These are phyloP conservation scores for Syngnathus floridae DNA, from an alignment of 2,113 vertebrate genomes.

Conservation along the genomic window DNA sequence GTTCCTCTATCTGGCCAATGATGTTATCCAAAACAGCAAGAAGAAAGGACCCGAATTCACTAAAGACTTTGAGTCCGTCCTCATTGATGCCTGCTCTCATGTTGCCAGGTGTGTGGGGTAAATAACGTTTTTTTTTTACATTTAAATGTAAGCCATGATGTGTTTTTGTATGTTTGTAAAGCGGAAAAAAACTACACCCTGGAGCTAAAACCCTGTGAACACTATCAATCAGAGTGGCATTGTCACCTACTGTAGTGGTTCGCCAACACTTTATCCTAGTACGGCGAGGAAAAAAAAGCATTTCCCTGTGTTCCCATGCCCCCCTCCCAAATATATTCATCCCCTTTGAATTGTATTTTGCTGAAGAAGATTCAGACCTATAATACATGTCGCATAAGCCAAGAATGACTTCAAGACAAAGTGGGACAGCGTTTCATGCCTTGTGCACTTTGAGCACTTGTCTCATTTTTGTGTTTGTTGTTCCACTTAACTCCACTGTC, in stretches of 20 bases:
- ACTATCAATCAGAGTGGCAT: no score
- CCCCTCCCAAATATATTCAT: background rate
- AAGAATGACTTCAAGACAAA: background rate
- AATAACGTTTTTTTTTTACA: no score
- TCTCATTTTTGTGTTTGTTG: background rate
- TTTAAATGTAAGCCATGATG: background rate
- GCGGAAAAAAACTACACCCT: background rate
- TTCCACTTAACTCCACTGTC: background rate
- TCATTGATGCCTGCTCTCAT: slow-evolving; percentile 94
- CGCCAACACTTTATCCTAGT: no score
- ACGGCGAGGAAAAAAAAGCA: no score
- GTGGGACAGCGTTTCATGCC: no score
- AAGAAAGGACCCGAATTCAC: slow-evolving; percentile 97
- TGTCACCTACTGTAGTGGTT: no score
- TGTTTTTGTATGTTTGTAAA: background rate
- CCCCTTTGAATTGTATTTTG: background rate
- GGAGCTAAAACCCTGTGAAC: no score
- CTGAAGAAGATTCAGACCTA: background rate
- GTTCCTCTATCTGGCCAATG: slow-evolving; percentile 94
- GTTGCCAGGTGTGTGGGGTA: slow-evolving; percentile 81
- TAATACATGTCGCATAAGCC: background rate
- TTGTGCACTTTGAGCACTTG: background rate
- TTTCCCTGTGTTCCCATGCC: no score
- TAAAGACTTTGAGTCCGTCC: slow-evolving; percentile 90
- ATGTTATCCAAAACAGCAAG: slow-evolving; percentile 99